Percentiles rank a stretch among this genome's conserved stretches.
These are phyloP conservation scores for Drosophila peninsularis DNA, from an alignment of 2,888 invertebrate genomes.

Conservation along the genomic window DNA sequence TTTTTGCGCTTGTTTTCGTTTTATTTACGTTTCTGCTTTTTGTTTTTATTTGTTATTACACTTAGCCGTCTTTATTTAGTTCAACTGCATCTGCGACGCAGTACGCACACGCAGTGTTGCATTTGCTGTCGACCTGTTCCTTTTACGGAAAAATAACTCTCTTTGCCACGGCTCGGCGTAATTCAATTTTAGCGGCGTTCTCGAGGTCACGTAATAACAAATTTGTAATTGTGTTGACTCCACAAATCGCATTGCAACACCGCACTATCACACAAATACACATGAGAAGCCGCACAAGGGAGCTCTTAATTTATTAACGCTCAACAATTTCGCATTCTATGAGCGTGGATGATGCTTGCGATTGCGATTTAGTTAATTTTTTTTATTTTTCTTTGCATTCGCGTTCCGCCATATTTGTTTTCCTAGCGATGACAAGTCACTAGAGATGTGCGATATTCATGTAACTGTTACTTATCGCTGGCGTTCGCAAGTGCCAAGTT, in stretches of 20 bases:
- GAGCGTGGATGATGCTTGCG: conserved; percentile 28
- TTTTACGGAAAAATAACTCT: conserved; percentile 8
- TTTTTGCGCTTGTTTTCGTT: conserved; percentile 39
- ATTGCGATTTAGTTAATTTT: conserved; percentile 51
- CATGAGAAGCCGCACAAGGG: conserved; percentile 2
- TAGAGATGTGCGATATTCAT: conserved; percentile 17
- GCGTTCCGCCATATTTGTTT: conserved; percentile 75
- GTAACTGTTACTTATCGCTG: conserved; percentile 31
- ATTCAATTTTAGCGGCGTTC: conserved; percentile 69
- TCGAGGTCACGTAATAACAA: conserved; percentile 77
- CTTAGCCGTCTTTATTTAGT: conserved; percentile 18
- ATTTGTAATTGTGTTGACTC: conserved; percentile 49
- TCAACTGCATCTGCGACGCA: conserved; percentile 34
- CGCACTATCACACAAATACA: background rate
- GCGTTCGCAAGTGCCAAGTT: background rate
- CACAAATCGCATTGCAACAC: conserved; percentile 55
- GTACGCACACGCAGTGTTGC: conserved; percentile 15
- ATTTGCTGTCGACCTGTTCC: conserved; percentile 14
- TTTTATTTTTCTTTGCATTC: conserved; percentile 61
- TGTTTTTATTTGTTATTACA: conserved; percentile 17
- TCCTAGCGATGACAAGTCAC: conserved; percentile 48
- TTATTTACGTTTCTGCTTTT: conserved; percentile 14
- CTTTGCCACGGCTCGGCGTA: conserved; percentile 32
- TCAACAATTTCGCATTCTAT: conserved; percentile 10
- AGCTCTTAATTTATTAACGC: conserved; percentile 11